Percentiles rank a stretch among this genome's conserved stretches.
phyloP scores from a whole-genome alignment of 2,888 invertebrate genomes.

The Caenorhabditis sp. region DNA sequence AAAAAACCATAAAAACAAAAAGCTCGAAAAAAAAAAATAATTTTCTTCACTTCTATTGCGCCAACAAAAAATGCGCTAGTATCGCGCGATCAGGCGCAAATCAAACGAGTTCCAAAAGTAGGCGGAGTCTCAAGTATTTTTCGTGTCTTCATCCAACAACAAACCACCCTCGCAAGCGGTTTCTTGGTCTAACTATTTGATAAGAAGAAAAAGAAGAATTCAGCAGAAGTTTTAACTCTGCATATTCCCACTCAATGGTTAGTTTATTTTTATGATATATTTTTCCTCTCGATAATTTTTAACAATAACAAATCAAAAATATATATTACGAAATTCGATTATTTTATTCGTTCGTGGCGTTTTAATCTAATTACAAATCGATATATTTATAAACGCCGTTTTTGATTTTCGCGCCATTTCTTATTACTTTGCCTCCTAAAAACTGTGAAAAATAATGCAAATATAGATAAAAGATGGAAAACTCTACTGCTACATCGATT shows the following conservation, averaged over 20 bases:
- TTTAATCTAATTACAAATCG: background rate
- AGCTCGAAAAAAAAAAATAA: constrained; percentile 15
- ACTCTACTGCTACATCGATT: background rate
- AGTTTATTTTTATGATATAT: background rate
- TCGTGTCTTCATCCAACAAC: constrained; percentile 1
- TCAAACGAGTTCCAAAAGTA: constrained; percentile 9
- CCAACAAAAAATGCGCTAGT: constrained; percentile 12
- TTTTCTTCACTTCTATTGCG: background rate
- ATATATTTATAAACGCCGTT: background rate
- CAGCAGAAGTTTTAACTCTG: background rate
- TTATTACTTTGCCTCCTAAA: background rate
- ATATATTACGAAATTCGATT: background rate
- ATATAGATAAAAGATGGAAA: background rate
- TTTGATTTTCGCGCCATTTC: background rate
- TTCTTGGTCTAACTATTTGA: background rate
- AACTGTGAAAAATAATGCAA: background rate
- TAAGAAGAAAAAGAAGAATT: background rate
- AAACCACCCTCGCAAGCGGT: background rate
- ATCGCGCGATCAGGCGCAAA: constrained; percentile 7
- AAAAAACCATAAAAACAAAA: constrained; percentile 2
- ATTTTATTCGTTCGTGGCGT: background rate
- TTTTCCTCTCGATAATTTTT: background rate
- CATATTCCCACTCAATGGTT: background rate
- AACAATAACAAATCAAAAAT: background rate
- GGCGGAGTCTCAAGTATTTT: constrained; percentile 21